Base-by-base conservation (phyloP, 2,797 vertebrate species). In the Tapirus indicus region DNA sequence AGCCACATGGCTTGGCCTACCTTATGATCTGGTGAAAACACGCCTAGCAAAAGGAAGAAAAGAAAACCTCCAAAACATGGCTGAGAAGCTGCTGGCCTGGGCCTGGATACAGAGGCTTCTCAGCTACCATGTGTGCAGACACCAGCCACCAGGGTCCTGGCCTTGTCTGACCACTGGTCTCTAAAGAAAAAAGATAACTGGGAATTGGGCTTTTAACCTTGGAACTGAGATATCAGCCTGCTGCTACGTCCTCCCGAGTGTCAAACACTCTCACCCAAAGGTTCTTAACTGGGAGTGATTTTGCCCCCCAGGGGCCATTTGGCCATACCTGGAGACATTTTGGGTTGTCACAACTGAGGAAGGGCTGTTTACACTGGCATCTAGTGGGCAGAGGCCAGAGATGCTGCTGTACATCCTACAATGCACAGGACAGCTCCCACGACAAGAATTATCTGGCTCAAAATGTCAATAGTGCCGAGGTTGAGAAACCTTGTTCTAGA, bases 251-350 rank as follows among this genome's bases (percentile, higher is more conserved):
- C 60, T 85, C n/a, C 17, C 3, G 25, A 79, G n/a, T 7, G 13
- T 8, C 21, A 27, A 41, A 23, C 41, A 21, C 27, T 56, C 20
- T 29, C 18, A 16, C 13, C 60, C 49, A 49, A 29, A 18, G 32
- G 60, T 54, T 83, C 60, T 88, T 83, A 20, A 47, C 20, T 17
- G 21, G 38, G 27, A 93, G 54, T 6, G 16, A 20, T 35, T 54
- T 32, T 35, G 32, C 0, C 35, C 7, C 23, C 27, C 27, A 17
- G 4, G 52, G 52, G 29, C 74, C 85, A 69, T 12, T 12, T 54
- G 60, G 21, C 66, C 92, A 74, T 44, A n/a, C 72, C 87, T 82
- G 85, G 35, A 90, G 91, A 58, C 60, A 66, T 25, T 64, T 44
- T 8, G 75, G 44, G 7, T 64, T 79, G 41, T 93, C 78, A 88